Evolutionary conservation across 2,797 vertebrate genomes (phyloP).

Genomic region (Sandelia bainsii): DNA sequence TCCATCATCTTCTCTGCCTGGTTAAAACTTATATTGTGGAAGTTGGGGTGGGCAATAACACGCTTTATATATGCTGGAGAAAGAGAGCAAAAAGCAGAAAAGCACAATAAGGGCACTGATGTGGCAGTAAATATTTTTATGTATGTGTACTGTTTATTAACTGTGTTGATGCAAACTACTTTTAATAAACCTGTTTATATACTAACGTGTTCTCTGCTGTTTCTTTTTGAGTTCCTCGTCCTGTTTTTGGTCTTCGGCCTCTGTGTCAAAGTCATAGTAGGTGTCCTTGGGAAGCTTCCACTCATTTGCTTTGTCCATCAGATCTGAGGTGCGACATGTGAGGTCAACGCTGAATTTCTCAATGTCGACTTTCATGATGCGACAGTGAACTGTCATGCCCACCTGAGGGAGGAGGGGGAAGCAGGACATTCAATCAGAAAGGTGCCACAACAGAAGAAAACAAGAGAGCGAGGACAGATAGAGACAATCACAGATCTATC

Average conservation of each 20-base stretch:
- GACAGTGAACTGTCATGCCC: slow-evolving; percentile 98
- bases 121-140: background rate
- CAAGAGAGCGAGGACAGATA: background rate
- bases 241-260: slow-evolving; percentile 92
- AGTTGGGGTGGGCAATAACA: slow-evolving; percentile 98
- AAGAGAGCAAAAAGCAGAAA: background rate
- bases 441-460: background rate
- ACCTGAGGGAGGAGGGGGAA: slow-evolving; percentile 82
- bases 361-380: slow-evolving; percentile 99
- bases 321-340: slow-evolving; percentile 96
- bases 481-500: background rate
- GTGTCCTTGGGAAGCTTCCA: slow-evolving; percentile 99
- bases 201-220: slow-evolving; percentile 96
- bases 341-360: slow-evolving; percentile 99
- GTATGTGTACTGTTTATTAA: background rate
- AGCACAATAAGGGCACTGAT: background rate
- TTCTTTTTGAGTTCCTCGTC: slow-evolving; percentile 97
- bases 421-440: background rate
- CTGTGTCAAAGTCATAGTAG: slow-evolving; percentile 97
- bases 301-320: slow-evolving; percentile 97
- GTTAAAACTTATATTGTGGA: slow-evolving; percentile 99
- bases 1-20: slow-evolving; percentile 99
- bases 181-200: background rate
- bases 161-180: background rate
- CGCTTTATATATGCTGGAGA: slow-evolving; percentile 95